These are phyloP conservation scores for Cryptocheilus praepositus DNA, from an alignment of 2,888 invertebrate genomes.

Conservation along the genomic window DNA sequence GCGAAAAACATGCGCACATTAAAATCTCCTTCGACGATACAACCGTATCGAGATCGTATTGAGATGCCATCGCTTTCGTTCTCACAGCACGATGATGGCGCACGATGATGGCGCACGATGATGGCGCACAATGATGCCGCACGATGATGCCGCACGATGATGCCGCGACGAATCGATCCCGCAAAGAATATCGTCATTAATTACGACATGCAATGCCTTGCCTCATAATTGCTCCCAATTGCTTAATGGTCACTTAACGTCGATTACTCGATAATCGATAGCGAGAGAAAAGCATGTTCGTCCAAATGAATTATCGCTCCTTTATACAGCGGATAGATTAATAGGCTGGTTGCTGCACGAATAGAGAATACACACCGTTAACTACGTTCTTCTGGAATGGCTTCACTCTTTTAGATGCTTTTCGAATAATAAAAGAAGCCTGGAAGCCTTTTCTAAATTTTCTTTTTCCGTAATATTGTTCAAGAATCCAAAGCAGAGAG, in stretches of 20 bases:
- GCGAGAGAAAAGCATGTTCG: constrained; percentile 29
- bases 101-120: constrained; percentile 2
- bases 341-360: constrained; percentile 8
- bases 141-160: background rate
- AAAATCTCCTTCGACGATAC: too few species aligned
- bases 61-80: too few species aligned
- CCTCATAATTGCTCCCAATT: constrained; percentile 45
- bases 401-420: too few species aligned
- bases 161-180: background rate
- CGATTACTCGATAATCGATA: constrained; percentile 37
- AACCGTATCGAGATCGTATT: too few species aligned
- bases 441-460: too few species aligned
- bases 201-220: constrained; percentile 35
- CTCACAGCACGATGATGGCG: background rate
- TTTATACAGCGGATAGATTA: constrained; percentile 22
- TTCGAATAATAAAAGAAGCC: too few species aligned
- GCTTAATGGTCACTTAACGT: constrained; percentile 47
- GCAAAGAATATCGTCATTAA: constrained; percentile 32
- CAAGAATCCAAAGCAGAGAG: too few species aligned
- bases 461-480: too few species aligned
- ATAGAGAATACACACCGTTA: too few species aligned
- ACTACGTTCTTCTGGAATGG: too few species aligned
- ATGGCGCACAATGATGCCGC: background rate
- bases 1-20: too few species aligned
- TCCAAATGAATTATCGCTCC: constrained; percentile 22